phyloP scores from a whole-genome alignment of 2,888 invertebrate genomes.

The Cephus runcator region DNA sequence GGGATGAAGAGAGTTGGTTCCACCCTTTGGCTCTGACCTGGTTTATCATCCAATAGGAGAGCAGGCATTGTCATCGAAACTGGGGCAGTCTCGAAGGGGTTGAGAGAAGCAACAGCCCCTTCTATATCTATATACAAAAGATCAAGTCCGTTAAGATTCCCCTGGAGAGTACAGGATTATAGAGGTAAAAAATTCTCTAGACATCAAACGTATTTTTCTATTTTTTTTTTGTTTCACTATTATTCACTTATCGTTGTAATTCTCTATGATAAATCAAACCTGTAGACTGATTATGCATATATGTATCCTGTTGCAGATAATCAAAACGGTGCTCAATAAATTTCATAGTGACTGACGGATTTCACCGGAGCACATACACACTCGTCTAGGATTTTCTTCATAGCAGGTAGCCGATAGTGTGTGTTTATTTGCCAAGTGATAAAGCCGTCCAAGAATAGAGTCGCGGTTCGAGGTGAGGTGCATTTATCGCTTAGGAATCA shows the following conservation, averaged over 20 bases:
- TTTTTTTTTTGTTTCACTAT: neutral
- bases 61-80: neutral
- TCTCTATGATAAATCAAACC: neutral
- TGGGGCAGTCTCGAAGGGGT: constrained; percentile 3
- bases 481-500: constrained; percentile 32
- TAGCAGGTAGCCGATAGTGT: neutral
- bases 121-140: neutral
- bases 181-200: neutral
- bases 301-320: neutral
- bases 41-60: constrained; percentile 51
- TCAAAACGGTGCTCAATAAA: neutral
- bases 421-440: constrained; percentile 15
- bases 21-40: constrained; percentile 55
- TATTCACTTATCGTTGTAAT: neutral
- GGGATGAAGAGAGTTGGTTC: constrained; percentile 27
- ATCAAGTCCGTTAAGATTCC: neutral
- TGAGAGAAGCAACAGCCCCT: neutral
- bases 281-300: neutral
- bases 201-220: neutral
- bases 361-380: neutral
- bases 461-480: constrained; percentile 13
- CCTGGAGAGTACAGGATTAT: neutral
- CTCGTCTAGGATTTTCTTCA: neutral
- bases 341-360: neutral
- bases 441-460: constrained; percentile 10